Evolutionary conservation across 2,888 invertebrate species (phyloP).

Genomic region (Drosophila mayaguana): DNA sequence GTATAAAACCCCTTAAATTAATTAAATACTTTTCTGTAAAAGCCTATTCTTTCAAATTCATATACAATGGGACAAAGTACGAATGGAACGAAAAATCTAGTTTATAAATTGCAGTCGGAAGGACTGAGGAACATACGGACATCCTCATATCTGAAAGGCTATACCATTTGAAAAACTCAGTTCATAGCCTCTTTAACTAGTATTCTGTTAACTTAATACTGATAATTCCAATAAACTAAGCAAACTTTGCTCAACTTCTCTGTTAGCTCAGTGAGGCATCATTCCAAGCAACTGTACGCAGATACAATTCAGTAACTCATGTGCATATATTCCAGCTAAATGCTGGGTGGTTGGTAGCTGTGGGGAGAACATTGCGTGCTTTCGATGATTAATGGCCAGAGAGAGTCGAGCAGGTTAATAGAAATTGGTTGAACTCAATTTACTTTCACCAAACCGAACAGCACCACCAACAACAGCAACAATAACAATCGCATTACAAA

Average conservation of each 20-base stretch:
- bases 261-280: conserved; percentile 5
- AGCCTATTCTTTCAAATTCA: background rate
- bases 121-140: background rate
- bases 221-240: background rate
- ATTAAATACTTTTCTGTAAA: background rate
- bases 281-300: background rate
- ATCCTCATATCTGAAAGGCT: background rate
- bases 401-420: conserved; percentile 71
- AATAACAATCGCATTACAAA: conserved; percentile 50
- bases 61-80: too few relatives aligned
- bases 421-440: conserved; percentile 78
- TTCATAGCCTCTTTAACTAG: background rate
- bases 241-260: conserved; percentile 1
- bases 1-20: background rate
- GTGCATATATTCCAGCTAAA: conserved; percentile 17
- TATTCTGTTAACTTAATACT: background rate
- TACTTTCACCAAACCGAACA: conserved; percentile 42
- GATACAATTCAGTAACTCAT: conserved; percentile 40
- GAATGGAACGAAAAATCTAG: background rate
- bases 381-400: conserved; percentile 64
- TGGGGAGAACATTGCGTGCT: conserved; percentile 50
- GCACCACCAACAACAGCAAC: conserved; percentile 1
- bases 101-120: background rate
- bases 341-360: conserved; percentile 4
- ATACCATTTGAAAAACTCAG: background rate